These are phyloP conservation scores for Scaptomyza hsui DNA, from an alignment of 1,140 invertebrate genomes.

Conservation along the genomic window DNA sequence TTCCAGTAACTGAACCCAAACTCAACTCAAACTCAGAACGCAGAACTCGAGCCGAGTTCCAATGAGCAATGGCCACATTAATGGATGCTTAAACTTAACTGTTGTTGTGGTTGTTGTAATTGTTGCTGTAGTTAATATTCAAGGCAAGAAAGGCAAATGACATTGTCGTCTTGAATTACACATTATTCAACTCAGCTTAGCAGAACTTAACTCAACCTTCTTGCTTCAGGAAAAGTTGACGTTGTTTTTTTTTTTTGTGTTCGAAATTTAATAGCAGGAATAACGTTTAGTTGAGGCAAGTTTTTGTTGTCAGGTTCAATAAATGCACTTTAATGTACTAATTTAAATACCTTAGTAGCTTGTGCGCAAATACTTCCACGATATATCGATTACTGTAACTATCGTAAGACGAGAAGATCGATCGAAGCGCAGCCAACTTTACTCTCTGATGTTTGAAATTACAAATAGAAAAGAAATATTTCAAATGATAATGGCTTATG, in stretches of 20 bases:
- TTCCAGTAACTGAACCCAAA: conserved; percentile 6
- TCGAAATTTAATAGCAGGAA: conserved; percentile 20
- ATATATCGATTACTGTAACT: too few species aligned
- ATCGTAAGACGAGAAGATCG: too few species aligned
- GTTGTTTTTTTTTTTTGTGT: neutral
- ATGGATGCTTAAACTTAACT: conserved; percentile 10
- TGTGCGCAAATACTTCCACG: too few species aligned
- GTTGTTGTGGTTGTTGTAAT: neutral
- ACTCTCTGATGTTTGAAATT: too few species aligned
- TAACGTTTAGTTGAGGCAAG: too few species aligned
- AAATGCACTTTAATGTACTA: too few species aligned
- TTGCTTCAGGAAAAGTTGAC: neutral
- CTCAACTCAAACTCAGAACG: neutral
- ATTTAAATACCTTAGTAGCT: too few species aligned
- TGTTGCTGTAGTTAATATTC: neutral
- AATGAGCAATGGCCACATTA: conserved; percentile 35
- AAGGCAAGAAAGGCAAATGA: conserved; percentile 22
- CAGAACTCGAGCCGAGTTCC: neutral
- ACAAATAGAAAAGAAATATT: too few species aligned
- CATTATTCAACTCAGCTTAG: conserved; percentile 37
- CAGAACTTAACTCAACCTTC: conserved; percentile 14
- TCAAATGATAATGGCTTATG: too few species aligned
- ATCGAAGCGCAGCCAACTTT: too few species aligned
- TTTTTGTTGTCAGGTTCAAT: too few species aligned
- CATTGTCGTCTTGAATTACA: conserved; percentile 38